Conservation (phyloP, 2,113 vertebrate genomes). For the Lipophrys pholis region DNA sequence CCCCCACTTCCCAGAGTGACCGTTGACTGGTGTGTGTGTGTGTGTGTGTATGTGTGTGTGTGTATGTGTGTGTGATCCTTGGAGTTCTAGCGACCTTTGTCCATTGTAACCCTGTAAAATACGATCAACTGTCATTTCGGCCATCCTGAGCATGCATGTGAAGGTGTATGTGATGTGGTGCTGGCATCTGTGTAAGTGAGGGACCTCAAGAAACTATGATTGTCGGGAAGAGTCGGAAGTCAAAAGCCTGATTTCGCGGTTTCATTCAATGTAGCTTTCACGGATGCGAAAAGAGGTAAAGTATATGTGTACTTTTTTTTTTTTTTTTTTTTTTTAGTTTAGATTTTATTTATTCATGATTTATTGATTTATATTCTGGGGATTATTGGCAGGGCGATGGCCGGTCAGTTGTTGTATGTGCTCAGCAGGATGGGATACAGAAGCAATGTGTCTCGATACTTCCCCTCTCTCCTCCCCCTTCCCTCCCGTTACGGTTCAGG, state of each 20-base stretch:
- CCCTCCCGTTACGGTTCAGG: conserved; percentile 53
- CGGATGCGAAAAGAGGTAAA: conserved; percentile 64
- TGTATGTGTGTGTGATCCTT: conserved; percentile 60
- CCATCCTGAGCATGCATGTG: conserved; percentile 86
- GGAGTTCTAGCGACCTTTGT: conserved; percentile 74
- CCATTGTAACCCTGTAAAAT: conserved; percentile 85
- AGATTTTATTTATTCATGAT: conserved; percentile 31
- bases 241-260: conserved; percentile 66
- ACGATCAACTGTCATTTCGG: conserved; percentile 80
- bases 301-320: conserved; percentile 56
- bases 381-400: conserved; percentile 42
- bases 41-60: conserved; percentile 41
- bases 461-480: neutral
- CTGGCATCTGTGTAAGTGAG: conserved; percentile 84
- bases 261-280: conserved; percentile 75
- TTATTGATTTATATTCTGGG: conserved; percentile 40
- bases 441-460: conserved; percentile 41
- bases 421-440: conserved; percentile 56
- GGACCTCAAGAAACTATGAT: conserved; percentile 77
- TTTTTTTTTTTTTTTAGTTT: conserved; percentile 36
- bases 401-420: conserved; percentile 42
- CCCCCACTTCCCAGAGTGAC: conserved; percentile 89
- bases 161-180: conserved; percentile 84
- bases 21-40: conserved; percentile 69
- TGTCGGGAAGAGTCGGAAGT: conserved; percentile 73